A percentile compares a stretch with the other conserved stretches of the same genome.
phyloP scores from a whole-genome alignment of 2,888 invertebrate species.

The Exephanes ischioxanthus region DNA sequence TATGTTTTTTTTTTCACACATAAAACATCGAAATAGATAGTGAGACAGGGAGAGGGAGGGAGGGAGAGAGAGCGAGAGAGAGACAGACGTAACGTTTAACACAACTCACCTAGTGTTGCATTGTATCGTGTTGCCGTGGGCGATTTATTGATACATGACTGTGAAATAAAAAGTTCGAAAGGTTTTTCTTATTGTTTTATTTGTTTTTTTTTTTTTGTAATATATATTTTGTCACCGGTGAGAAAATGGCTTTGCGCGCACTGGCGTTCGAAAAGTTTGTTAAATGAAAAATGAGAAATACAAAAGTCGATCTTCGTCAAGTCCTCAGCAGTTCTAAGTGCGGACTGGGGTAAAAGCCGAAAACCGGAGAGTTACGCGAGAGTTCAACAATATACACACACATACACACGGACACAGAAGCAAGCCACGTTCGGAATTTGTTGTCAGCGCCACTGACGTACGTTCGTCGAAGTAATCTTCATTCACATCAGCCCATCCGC shows the following conservation, averaged over 20 bases:
- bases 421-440: slow-evolving; percentile 8
- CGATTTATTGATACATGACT: slow-evolving; percentile 55
- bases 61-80: not conserved
- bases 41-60: no score
- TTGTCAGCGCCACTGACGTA: slow-evolving; percentile 21
- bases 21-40: not conserved
- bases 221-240: not conserved
- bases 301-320: slow-evolving; percentile 1
- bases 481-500: not conserved
- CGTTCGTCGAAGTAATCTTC: slow-evolving; percentile 10
- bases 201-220: not conserved
- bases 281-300: slow-evolving; percentile 17
- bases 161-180: not conserved
- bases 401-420: not conserved
- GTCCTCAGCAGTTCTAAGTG: slow-evolving; percentile 29
- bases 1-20: slow-evolving; percentile 7
- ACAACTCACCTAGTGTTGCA: slow-evolving; percentile 67
- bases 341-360: slow-evolving; percentile 46
- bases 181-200: not conserved
- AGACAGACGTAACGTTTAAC: slow-evolving; percentile 23
- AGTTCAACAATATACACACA: slow-evolving; percentile 15
- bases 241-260: not conserved
- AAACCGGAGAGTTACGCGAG: slow-evolving; percentile 38
- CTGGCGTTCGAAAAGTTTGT: not conserved
- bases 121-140: slow-evolving; percentile 47